Evolutionary conservation across 2,888 invertebrate genomes (phyloP), one percentile per base, ranked within the genome.

Genomic region (Bimastos eiseni): DNA sequence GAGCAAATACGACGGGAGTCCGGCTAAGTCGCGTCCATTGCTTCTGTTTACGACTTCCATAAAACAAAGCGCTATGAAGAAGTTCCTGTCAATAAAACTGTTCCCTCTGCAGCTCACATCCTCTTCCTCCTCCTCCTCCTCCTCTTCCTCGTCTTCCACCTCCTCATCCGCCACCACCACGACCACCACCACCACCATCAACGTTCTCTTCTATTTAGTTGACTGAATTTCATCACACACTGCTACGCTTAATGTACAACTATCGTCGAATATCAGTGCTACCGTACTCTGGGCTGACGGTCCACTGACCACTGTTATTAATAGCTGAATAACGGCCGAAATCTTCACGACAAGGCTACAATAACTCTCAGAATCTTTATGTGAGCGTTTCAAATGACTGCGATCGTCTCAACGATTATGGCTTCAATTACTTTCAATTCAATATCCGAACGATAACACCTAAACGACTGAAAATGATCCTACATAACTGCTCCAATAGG

Each of bases 31-130:
- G 5, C n/a, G n/a, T 70, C 30, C 70, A 70, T 70, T 8, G 30
- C 70, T 8, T 70, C n/a, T 70, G 30, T 70, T 70, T 70, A 70
- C 70, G 70, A 70, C 70, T 70, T n/a, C 11, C 30, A 70, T 70
- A n/a, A 70, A n/a, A 30, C 70, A 70, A 70, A 70, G 70, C 70
- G n/a, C 70, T n/a, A 11, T 70, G 70, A 70, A 70, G 30, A n/a
- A 70, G n/a, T 70, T n/a, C n/a, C 70, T 30, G 70, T n/a, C 70
- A 70, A 70, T 70, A 70, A 70, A 70, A 70, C n/a, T 70, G 70
- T 70, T 70, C n/a, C 70, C 3, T 70, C 37, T 86, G 5, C 86
- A 21, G 19, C n/a, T 36, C 36, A n/a, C 83, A 15, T 17, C 33
- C n/a, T 30, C 84, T 1, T 83, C 83, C 21, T 84, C 34, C 84